Conservation (phyloP, 2,797 vertebrate species). For the Lacerta agilis region DNA sequence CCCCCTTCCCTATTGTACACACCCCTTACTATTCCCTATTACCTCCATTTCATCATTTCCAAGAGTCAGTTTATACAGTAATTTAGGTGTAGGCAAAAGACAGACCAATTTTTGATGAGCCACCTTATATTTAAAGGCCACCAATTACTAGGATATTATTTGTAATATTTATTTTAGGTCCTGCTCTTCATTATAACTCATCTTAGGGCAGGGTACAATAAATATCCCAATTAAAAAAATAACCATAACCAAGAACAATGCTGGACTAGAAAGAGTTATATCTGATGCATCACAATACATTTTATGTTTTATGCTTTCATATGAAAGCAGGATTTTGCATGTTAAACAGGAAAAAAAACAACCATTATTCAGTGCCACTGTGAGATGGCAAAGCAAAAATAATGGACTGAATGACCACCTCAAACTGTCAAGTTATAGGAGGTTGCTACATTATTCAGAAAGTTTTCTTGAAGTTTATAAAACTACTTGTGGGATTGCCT, state of each 20-base stretch:
- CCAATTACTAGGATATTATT: neutral
- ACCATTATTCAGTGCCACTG: neutral
- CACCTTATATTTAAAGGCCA: neutral
- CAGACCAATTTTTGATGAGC: neutral
- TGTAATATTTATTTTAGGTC: neutral
- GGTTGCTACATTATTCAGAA: neutral
- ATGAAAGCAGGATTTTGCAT: neutral
- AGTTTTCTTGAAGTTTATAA: neutral
- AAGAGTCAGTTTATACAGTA: slow-evolving; percentile 60
- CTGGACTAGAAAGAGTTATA: no score
- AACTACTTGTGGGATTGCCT: no score
- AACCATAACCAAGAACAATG: no score
- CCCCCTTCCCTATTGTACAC: slow-evolving; percentile 36
- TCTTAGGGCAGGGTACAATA: no score
- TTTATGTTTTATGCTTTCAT: neutral
- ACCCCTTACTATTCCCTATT: slow-evolving; percentile 69
- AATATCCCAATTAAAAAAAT: no score
- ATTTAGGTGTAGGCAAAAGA: neutral
- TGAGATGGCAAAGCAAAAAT: neutral
- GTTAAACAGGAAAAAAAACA: neutral
- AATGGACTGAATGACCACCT: neutral
- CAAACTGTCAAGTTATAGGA: neutral
- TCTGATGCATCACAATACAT: no score
- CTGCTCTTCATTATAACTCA: neutral
- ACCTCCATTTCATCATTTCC: slow-evolving; percentile 93